Conservation (phyloP, 2,113 vertebrate species). For the Pitta sordida region DNA sequence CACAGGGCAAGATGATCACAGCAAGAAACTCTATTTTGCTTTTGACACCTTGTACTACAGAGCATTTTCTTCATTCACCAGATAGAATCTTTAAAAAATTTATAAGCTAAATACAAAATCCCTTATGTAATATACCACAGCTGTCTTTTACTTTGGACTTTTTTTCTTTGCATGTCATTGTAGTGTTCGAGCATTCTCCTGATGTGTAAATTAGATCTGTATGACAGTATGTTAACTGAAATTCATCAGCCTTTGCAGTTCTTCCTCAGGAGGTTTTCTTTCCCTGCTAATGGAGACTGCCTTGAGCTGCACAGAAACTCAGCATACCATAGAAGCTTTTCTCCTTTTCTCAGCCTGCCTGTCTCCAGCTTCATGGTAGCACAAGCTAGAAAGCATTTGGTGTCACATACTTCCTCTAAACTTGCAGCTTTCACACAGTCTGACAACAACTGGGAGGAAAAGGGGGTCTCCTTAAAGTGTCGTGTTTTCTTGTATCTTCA, state of each 20-base stretch:
- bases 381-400: conserved; percentile 8
- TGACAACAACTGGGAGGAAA: neutral
- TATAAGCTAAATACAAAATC: conserved; percentile 22
- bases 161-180: neutral
- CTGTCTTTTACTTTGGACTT: neutral
- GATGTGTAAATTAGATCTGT: conserved; percentile 35
- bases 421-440: neutral
- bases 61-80: neutral
- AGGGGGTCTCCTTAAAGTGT: neutral
- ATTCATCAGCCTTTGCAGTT: neutral
- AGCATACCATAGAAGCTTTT: neutral
- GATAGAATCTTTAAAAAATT: neutral
- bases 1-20: neutral
- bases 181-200: conserved; percentile 27
- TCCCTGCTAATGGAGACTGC: neutral
- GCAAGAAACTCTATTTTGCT: neutral
- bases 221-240: conserved; percentile 34
- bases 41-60: neutral
- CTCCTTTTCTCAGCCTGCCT: neutral
- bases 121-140: conserved; percentile 8
- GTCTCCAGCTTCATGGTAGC: neutral
- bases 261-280: conserved; percentile 35
- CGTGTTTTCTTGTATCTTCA: neutral
- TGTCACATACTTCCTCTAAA: neutral
- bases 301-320: neutral